These are phyloP conservation scores for Dryococelus australis DNA, from an alignment of 2,888 invertebrate species.

Conservation along the genomic window DNA sequence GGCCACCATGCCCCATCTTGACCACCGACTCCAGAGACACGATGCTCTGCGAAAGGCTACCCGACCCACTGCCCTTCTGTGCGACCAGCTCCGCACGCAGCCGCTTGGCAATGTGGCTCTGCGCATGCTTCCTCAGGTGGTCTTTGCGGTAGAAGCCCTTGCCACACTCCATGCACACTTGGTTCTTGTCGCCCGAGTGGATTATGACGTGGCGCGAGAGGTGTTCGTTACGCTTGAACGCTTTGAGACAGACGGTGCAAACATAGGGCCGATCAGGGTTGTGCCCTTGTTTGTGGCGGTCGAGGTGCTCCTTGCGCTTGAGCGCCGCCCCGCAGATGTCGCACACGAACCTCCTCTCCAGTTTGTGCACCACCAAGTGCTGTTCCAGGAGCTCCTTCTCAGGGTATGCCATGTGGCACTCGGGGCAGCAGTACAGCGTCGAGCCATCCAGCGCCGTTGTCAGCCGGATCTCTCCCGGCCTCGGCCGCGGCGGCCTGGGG, in stretches of 20 bases:
- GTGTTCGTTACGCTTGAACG: constrained; percentile 63
- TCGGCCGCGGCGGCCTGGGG: constrained; percentile 33
- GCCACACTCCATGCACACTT: constrained; percentile 60
- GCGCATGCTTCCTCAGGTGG: constrained; percentile 62
- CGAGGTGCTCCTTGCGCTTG: constrained; percentile 49
- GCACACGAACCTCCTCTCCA: constrained; percentile 49
- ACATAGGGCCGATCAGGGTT: constrained; percentile 53
- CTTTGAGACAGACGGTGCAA: constrained; percentile 56
- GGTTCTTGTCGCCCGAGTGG: constrained; percentile 63
- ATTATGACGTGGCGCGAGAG: constrained; percentile 62
- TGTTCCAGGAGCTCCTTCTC: constrained; percentile 46
- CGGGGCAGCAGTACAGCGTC: constrained; percentile 45
- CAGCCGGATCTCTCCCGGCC: constrained; percentile 39
- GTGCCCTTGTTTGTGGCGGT: constrained; percentile 48
- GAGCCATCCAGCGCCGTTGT: constrained; percentile 45
- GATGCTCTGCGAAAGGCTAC: constrained; percentile 31
- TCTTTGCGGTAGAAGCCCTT: constrained; percentile 63
- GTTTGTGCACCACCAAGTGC: constrained; percentile 43
- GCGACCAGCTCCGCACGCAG: constrained; percentile 37
- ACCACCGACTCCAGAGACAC: constrained; percentile 38
- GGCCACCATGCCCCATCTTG: constrained; percentile 12
- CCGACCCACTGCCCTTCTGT: constrained; percentile 31
- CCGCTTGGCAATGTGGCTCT: constrained; percentile 47
- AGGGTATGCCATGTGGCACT: constrained; percentile 47
- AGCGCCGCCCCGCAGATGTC: constrained; percentile 49